These are phyloP conservation scores for Lathronympha strigana DNA, from an alignment of 2,888 invertebrate genomes.

Conservation along the genomic window DNA sequence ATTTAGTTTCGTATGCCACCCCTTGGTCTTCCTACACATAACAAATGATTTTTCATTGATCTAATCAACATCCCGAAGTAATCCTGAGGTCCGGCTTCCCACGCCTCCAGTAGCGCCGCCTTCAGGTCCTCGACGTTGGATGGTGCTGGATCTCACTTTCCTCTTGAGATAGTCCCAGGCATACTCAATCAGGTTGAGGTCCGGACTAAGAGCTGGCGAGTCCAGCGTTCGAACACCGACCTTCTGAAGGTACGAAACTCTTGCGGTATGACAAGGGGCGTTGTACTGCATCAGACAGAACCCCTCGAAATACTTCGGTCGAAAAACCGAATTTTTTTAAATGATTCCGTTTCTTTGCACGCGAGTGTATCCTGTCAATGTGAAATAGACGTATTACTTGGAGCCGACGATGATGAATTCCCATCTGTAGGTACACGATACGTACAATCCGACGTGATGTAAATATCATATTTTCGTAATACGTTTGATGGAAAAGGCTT, in stretches of 20 bases:
- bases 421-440: too few relatives aligned
- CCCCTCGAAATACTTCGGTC: too few relatives aligned
- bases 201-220: conserved; percentile 21
- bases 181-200: conserved; percentile 25
- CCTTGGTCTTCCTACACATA: neutral
- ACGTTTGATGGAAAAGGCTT: too few relatives aligned
- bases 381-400: too few relatives aligned
- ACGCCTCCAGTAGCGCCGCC: neutral
- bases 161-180: conserved; percentile 18
- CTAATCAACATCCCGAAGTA: neutral
- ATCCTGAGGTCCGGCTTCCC: neutral
- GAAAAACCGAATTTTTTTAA: too few relatives aligned
- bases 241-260: neutral
- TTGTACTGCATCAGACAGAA: too few relatives aligned
- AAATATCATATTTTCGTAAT: too few relatives aligned
- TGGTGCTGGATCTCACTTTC: neutral
- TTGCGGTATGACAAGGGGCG: conserved; percentile 16
- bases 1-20: neutral
- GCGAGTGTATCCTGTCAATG: too few relatives aligned
- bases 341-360: too few relatives aligned
- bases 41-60: neutral
- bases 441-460: too few relatives aligned
- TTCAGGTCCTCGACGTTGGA: conserved; percentile 4
- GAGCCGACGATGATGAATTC: too few relatives aligned
- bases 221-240: conserved; percentile 3